These are phyloP conservation scores for Nezara viridula DNA, from an alignment of 2,888 invertebrate species.

Conservation along the genomic window DNA sequence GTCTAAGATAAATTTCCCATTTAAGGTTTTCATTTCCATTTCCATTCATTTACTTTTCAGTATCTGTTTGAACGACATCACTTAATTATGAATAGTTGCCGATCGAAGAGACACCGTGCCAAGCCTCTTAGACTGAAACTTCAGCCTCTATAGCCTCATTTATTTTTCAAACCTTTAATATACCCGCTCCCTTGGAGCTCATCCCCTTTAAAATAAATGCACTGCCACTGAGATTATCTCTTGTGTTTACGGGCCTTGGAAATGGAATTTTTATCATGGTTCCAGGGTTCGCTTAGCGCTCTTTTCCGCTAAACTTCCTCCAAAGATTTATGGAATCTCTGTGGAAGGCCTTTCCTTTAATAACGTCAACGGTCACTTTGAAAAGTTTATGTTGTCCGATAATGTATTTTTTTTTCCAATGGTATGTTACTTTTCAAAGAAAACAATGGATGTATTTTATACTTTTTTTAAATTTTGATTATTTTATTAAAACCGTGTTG, in stretches of 20 bases:
- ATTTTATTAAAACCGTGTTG: too few species aligned
- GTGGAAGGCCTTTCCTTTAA: neutral
- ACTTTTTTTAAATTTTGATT: too few species aligned
- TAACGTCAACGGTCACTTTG: neutral
- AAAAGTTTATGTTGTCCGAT: neutral
- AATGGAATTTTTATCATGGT: slow-evolving; percentile 42
- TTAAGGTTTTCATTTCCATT: too few species aligned
- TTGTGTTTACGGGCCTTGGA: neutral
- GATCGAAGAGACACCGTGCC: neutral
- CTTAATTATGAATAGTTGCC: neutral
- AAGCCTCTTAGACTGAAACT: neutral
- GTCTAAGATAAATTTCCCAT: neutral
- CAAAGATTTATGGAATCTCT: neutral
- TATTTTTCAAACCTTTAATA: slow-evolving; percentile 38
- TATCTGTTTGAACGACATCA: neutral
- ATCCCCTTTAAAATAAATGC: slow-evolving; percentile 25
- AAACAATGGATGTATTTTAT: too few species aligned
- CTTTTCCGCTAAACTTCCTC: neutral
- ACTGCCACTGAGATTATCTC: slow-evolving; percentile 44
- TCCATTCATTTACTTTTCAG: neutral
- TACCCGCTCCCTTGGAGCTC: neutral
- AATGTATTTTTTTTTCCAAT: too few species aligned
- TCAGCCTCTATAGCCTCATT: slow-evolving; percentile 24
- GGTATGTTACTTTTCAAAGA: too few species aligned
- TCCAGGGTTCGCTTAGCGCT: neutral